phyloP scores from a whole-genome alignment of 2,113 vertebrate species.

The Trogon melanurus region DNA sequence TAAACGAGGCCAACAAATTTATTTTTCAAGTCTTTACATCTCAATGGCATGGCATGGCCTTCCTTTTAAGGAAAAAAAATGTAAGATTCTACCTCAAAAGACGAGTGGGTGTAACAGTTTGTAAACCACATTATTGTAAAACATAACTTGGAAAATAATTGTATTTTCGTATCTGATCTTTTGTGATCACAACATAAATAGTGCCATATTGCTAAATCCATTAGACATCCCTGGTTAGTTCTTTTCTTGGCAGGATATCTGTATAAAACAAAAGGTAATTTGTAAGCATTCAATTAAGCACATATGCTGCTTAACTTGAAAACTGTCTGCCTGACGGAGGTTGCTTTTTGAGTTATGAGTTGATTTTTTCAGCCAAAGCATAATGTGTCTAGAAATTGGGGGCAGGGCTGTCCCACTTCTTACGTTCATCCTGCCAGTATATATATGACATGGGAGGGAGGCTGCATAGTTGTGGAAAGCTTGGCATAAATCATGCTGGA shows the following conservation, averaged over 20 bases:
- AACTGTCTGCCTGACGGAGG: not conserved
- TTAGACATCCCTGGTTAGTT: not conserved
- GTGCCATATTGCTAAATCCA: not conserved
- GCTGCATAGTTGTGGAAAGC: constrained; percentile 18
- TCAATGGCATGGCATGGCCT: not conserved
- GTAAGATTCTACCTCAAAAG: not conserved
- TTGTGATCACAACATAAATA: not conserved
- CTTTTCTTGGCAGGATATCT: constrained; percentile 5
- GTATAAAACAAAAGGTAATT: constrained; percentile 34
- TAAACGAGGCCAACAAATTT: not conserved
- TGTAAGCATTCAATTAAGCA: constrained; percentile 15
- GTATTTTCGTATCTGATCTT: not conserved
- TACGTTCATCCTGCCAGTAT: constrained; percentile 21
- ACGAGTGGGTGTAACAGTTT: not conserved
- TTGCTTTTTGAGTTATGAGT: not conserved
- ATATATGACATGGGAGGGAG: not conserved
- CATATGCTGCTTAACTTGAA: not conserved
- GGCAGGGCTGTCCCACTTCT: not conserved
- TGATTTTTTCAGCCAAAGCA: constrained; percentile 15
- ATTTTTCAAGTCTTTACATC: not conserved
- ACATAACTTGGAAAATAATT: not conserved
- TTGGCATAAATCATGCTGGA: constrained; percentile 17
- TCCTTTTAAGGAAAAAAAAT: not conserved
- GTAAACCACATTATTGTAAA: not conserved
- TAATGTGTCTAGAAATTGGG: constrained; percentile 2